Base-by-base conservation (phyloP, 1,140 invertebrate species). In the Drosophila ercepeae region DNA sequence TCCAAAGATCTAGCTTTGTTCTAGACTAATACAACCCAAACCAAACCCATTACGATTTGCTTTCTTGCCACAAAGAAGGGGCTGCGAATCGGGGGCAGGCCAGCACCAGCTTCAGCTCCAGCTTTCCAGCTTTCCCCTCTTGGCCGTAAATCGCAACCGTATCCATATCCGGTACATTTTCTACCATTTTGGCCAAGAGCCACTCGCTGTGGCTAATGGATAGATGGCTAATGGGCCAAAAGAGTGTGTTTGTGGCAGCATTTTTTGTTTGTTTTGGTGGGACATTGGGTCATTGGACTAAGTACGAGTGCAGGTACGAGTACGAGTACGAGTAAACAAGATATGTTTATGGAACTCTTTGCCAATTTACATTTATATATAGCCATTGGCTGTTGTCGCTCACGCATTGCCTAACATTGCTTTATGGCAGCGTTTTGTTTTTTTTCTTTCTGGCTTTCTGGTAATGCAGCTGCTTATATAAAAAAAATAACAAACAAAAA, bases 341-440 rank as follows among this genome's bases (percentile, higher is more conserved):
- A 36, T 25, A 71, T 71, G 68, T 71, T 71, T 71, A 71, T 71
- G 68, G 68, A 69, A 76, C 65, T 46, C 57, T 59, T 54, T 63
- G 57, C 51, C 65, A 55, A 76, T 76, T 76, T 71, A 76, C 65
- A 77, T 76, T 77, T 77, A 53, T 77, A 75, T 49, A 68, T 75
- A 58, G 60, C 71, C 71, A 75, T 68, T 29, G 9, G 46, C 18
- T 51, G 39, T 59, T 53, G 67, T 53, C 48, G 27, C 49, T 67
- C 51, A 77, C 75, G 68, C 75, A 67, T 77, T 72, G 75, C 74
- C 41, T 46, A 77, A 77, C 53, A 78, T 73, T 78, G 57, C 60
- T 78, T 78, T 74, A 78, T 78, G 63, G 69, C 50, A 59, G 53
- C 74, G 32, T 45, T n/a, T n/a, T n/a, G n/a, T n/a, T n/a, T n/a